These are phyloP conservation scores for Hycleus cichorii DNA, from an alignment of 1,140 invertebrate genomes.

Conservation along the genomic window DNA sequence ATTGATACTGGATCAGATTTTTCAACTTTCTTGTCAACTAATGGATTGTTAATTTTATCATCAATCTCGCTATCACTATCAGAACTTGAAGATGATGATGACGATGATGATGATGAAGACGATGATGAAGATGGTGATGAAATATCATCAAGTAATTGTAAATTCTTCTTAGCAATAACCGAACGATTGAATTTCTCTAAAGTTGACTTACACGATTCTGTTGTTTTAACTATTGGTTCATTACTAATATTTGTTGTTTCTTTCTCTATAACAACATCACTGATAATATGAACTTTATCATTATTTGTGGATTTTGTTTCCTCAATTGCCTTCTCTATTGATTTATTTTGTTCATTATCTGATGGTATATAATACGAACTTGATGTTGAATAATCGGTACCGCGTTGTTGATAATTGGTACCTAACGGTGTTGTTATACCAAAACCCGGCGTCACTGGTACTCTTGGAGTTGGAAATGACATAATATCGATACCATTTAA, in stretches of 20 bases:
- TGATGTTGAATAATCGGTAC: conserved; percentile 33
- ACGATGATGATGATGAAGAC: conserved; percentile 4
- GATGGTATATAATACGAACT: conserved; percentile 37
- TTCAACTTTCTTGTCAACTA: neutral
- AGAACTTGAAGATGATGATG: neutral
- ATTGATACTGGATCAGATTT: neutral
- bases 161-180: conserved; percentile 32
- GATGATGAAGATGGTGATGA: conserved; percentile 3
- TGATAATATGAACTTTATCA: conserved; percentile 8
- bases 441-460: conserved; percentile 34
- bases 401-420: conserved; percentile 17
- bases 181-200: conserved; percentile 25
- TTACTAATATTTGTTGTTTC: neutral
- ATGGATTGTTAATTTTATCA: conserved; percentile 7
- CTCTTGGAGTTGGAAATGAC: conserved; percentile 33
- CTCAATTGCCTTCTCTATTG: conserved; percentile 26
- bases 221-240: neutral
- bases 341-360: conserved; percentile 36
- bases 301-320: conserved; percentile 19
- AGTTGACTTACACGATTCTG: neutral
- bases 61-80: conserved; percentile 9
- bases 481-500: conserved; percentile 24
- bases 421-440: conserved; percentile 19
- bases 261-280: conserved; percentile 7
- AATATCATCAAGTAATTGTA: conserved; percentile 23